Base-by-base conservation (phyloP, 1,140 invertebrate species). In the Tyrophagus putrescentiae region DNA sequence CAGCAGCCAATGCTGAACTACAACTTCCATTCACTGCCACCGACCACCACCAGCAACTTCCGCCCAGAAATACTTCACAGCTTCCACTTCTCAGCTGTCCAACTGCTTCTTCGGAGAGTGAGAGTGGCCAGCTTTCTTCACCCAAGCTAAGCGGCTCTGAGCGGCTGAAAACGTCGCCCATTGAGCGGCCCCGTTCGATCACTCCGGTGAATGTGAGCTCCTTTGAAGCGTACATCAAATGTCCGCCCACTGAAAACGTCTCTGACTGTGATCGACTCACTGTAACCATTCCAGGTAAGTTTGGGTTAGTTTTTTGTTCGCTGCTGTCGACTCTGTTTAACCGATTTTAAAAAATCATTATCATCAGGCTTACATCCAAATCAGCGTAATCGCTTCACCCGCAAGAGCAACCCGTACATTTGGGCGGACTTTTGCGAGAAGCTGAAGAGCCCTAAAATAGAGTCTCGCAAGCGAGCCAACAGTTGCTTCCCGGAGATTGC, bases 151-250 rank as follows among this genome's bases (percentile, higher is more conserved):
- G n/a, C n/a, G 31, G 7, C 9, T 16, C 13, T 4, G 25, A 54
- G 39, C 32, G 29, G 69, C 76, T 82, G 23, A 84, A 79, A 63
- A 89, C 83, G n/a, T 86, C 80, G 65, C 84, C 86, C 0, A 82
- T 89, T 57, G 85, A 89, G 64, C 75, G 88, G 64, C 89, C 89
- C 18, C 76, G 87, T 6, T 86, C 85, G n/a, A 84, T 82, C 23
- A 85, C 85, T 39, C 84, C 84, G 2, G 80, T 86, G 36, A 84
- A 83, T 71, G 81, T 84, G 21, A 80, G 80, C 4, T 77, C 82
- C 23, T 71, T 90, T 42, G 85, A 89, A 67, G 85, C 87, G 66
- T 88, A 73, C 70, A 76, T 73, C 44, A 63, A 65, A 9, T 65
- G 64, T n/a, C 60, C 62, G 7, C 39, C 62, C 9, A 64, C 66